phyloP scores from a whole-genome alignment of 2,113 vertebrate genomes.

The Catharus fuscescens region DNA sequence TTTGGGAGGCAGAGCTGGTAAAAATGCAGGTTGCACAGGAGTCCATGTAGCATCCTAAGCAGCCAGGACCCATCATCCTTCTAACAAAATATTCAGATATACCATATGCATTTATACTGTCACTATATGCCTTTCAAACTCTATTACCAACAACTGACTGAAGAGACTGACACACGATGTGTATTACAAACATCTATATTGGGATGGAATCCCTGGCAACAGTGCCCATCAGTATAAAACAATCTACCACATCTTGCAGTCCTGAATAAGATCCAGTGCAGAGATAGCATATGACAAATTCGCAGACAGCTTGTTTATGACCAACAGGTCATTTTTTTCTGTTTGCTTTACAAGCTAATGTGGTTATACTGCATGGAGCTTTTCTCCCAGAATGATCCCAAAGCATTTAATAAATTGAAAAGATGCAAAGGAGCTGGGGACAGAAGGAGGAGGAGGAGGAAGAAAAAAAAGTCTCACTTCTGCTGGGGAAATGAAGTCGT shows the following conservation, averaged over 20 bases:
- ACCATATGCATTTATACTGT: slow-evolving; percentile 56
- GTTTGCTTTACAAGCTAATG: slow-evolving; percentile 55
- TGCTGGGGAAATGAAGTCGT: background rate
- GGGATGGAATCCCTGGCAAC: slow-evolving; percentile 51
- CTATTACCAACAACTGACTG: slow-evolving; percentile 44
- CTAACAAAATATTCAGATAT: slow-evolving; percentile 33
- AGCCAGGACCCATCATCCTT: background rate
- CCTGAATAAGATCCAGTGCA: slow-evolving; percentile 45
- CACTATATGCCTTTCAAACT: slow-evolving; percentile 58
- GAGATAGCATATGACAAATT: slow-evolving; percentile 50
- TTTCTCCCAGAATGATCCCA: slow-evolving; percentile 11
- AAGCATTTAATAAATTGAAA: slow-evolving; percentile 22
- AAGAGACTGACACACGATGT: slow-evolving; percentile 37
- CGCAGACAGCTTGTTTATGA: slow-evolving; percentile 67
- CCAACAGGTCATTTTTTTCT: slow-evolving; percentile 27
- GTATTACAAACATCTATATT: slow-evolving; percentile 55
- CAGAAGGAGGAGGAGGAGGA: background rate
- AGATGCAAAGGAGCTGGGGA: background rate
- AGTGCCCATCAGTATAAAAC: slow-evolving; percentile 36
- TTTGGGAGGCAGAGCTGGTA: background rate
- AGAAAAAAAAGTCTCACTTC: background rate
- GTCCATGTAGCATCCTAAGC: background rate
- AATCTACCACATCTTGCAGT: slow-evolving; percentile 45
- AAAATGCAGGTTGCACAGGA: background rate
- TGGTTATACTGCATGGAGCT: slow-evolving; percentile 9